Evolutionary conservation across 2,113 vertebrate genomes (phyloP).

Genomic region (Oriolus oriolus): DNA sequence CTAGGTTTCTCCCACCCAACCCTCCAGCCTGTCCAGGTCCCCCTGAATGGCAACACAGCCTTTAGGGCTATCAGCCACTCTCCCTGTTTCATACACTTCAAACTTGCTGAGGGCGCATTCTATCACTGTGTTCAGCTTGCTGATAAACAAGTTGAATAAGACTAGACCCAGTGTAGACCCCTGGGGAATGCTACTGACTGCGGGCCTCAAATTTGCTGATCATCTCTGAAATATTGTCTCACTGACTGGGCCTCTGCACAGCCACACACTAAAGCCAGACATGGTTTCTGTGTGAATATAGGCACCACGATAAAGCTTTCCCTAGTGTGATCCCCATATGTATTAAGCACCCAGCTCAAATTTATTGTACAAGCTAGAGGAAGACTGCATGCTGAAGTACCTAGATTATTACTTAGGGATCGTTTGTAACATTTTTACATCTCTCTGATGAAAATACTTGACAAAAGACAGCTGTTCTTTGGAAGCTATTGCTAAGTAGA

Average conservation of each 20-base stretch:
- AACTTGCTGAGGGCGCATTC: not conserved
- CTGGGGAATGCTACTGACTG: not conserved
- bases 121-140: not conserved
- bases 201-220: not conserved
- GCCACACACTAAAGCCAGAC: not conserved
- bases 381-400: not conserved
- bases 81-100: fast-evolving
- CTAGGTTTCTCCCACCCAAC: not conserved
- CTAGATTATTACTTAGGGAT: not conserved
- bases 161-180: not conserved
- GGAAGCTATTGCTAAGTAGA: not conserved
- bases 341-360: not conserved
- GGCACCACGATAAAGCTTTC: not conserved
- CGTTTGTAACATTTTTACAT: not conserved
- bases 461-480: conserved; percentile 14
- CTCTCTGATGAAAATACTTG: conserved; percentile 22
- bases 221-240: not conserved
- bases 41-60: not conserved
- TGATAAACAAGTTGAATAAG: not conserved
- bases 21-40: not conserved
- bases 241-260: not conserved
- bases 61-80: not conserved
- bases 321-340: not conserved
- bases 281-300: not conserved
- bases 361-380: not conserved